Percentiles rank a stretch among this genome's conserved stretches.
Evolutionary conservation across 2,797 vertebrate genomes (phyloP).

Genomic region (Eulemur albifrons): DNA sequence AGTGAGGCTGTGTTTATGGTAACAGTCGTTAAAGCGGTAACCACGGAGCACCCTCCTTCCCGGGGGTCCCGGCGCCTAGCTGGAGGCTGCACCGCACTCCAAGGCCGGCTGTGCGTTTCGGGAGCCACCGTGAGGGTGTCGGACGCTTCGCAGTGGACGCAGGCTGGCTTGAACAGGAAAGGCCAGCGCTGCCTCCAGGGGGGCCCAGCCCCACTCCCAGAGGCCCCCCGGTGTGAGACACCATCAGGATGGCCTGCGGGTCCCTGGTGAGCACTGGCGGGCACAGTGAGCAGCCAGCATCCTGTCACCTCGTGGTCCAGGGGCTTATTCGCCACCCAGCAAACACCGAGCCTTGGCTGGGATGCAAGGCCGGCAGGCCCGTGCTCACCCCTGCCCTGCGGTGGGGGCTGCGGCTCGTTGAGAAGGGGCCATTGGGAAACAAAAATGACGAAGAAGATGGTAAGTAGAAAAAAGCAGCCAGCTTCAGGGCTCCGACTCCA

Average conservation of each 20-base stretch:
- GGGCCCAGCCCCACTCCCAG: background rate
- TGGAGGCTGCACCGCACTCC: accelerated
- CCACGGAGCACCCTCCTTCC: background rate
- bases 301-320: background rate
- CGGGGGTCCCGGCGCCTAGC: background rate
- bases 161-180: background rate
- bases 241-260: background rate
- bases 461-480: background rate
- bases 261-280: background rate
- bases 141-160: background rate
- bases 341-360: background rate
- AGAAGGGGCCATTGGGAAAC: background rate
- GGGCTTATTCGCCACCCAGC: background rate
- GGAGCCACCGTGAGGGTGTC: background rate
- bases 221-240: background rate
- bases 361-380: background rate
- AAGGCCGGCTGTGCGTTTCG: background rate
- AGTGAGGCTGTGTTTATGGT: too few species aligned
- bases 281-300: background rate
- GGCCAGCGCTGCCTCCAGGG: background rate
- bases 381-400: background rate
- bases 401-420: background rate
- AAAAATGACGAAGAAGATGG: background rate
- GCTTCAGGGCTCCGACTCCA: background rate
- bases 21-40: background rate